Conservation (phyloP, 2,113 vertebrate species). For the Nipponia nippon region DNA sequence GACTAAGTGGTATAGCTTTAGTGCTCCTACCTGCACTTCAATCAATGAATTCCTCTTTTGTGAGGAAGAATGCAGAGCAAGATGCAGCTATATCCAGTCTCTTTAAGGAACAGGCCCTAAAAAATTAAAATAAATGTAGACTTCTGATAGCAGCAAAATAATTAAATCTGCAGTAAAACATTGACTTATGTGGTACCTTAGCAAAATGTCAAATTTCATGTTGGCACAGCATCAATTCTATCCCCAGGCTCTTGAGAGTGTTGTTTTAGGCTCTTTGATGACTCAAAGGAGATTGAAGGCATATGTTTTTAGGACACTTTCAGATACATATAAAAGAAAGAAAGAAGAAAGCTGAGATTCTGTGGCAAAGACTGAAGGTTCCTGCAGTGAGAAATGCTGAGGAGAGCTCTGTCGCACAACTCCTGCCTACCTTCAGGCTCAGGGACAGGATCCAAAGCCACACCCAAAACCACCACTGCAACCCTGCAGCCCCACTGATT, state of each 20-base stretch:
- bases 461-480: not conserved
- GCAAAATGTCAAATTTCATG: conserved; percentile 20
- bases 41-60: not conserved
- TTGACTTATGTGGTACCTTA: not conserved
- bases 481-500: not conserved
- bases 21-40: not conserved
- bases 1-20: not conserved
- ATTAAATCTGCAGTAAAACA: conserved; percentile 7
- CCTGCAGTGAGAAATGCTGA: not conserved
- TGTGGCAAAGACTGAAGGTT: not conserved
- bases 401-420: not conserved
- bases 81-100: not conserved
- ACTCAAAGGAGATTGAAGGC: not conserved
- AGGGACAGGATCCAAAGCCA: not conserved
- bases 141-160: not conserved
- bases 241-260: not conserved
- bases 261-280: not conserved
- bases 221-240: not conserved
- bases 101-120: not conserved
- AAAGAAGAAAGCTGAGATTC: not conserved
- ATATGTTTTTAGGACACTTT: not conserved
- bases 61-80: not conserved
- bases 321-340: not conserved
- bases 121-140: not conserved
- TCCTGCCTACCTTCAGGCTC: not conserved